These are phyloP conservation scores for Catharus minimus DNA, from an alignment of 2,113 vertebrate genomes.

Conservation along the genomic window DNA sequence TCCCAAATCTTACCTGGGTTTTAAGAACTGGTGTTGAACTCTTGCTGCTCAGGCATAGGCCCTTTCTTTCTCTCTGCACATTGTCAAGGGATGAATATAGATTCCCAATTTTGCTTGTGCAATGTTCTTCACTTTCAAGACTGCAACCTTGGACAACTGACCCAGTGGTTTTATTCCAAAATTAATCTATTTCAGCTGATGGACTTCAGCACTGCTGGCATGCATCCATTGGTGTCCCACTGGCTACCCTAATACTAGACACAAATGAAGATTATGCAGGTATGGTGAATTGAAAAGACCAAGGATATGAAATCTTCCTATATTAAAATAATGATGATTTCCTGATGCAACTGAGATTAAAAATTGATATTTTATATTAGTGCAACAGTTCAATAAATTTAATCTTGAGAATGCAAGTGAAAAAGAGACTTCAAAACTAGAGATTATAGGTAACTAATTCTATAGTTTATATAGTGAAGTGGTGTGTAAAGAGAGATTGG, in stretches of 20 bases:
- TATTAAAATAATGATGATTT: not conserved
- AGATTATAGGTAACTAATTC: not conserved
- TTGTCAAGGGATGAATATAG: not conserved
- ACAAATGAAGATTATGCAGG: not conserved
- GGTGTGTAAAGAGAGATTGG: not conserved
- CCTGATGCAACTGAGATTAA: not conserved
- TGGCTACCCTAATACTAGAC: not conserved
- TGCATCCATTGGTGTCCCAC: not conserved
- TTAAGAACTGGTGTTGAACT: not conserved
- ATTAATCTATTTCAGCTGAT: not conserved
- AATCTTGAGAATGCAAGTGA: not conserved
- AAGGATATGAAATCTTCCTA: not conserved
- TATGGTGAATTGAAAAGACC: not conserved
- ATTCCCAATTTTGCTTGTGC: not conserved
- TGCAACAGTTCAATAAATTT: not conserved
- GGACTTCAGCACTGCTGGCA: not conserved
- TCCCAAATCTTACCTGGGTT: not conserved
- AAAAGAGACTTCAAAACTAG: not conserved
- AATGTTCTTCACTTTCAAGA: not conserved
- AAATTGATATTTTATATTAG: not conserved
- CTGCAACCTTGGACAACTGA: accelerated
- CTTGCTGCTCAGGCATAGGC: not conserved
- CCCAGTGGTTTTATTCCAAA: not conserved
- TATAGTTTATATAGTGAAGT: not conserved
- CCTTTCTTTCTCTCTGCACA: not conserved